Base-by-base conservation (phyloP, 1,140 invertebrate genomes). In the Potamilus streckersoni region DNA sequence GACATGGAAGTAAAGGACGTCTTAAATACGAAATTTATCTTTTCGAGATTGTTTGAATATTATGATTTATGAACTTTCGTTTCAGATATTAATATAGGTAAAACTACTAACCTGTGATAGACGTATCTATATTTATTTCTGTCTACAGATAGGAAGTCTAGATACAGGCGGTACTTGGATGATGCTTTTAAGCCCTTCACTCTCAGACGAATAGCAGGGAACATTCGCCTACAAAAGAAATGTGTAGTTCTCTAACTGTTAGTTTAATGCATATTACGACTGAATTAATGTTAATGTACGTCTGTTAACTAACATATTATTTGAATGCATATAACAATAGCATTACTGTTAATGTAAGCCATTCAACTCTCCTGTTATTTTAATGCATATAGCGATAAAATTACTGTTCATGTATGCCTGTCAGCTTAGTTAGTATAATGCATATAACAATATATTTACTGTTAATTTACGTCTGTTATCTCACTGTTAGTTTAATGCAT, bases 71-170 rank as follows among this genome's bases (percentile, higher is more conserved):
- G 23, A 23, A 23, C 23, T 23, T 2, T 23, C 23, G 0, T 23
- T 23, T 2, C 67, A 20, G 63, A 70, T 31, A 58, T 71, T 60
- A 19, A n/a, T 56, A 49, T 13, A 13, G 13, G 31, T 12, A 31
- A 20, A 63, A 8, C 23, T 63, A 66, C 73, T 70, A 66, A 87
- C 84, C 83, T 85, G 78, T 86, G 86, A 61, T 87, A 87, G 19
- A 86, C 80, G 55, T 87, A 87, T 74, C 85, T 74, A 68, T 87
- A 86, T 72, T 86, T 85, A 61, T 82, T 72, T 67, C 80, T 74
- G 17, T 86, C 86, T 6, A 82, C 74, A 31, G 84, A 83, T 14
- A 75, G 49, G 77, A 86, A 85, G n/a, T 86, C 83, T 59, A 85
- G 23, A 31, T 69, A 79, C 8, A 84, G 49, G 49, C 49, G 49